phyloP scores from a whole-genome alignment of 2,113 vertebrate genomes.

The Myotis yumanensis region DNA sequence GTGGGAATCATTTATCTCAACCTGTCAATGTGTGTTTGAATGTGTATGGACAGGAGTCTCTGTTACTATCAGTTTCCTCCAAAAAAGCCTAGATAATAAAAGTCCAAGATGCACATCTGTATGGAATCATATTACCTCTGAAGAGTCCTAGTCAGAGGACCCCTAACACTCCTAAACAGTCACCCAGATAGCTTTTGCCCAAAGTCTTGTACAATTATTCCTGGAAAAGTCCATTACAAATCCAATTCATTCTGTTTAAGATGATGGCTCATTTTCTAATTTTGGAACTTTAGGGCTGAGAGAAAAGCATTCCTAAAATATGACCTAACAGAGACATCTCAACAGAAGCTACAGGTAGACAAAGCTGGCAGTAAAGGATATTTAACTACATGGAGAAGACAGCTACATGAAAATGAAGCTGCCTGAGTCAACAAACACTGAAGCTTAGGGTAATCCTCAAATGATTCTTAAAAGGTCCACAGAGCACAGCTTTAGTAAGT shows the following conservation, averaged over 20 bases:
- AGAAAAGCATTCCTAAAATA: conserved; percentile 20
- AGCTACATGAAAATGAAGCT: background rate
- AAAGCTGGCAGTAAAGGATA: background rate
- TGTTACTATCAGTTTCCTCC: background rate
- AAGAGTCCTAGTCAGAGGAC: background rate
- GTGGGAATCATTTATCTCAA: background rate
- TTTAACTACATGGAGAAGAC: background rate
- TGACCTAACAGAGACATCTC: background rate
- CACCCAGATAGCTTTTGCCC: background rate
- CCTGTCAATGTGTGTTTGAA: background rate
- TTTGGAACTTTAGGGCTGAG: background rate
- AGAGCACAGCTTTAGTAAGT: background rate
- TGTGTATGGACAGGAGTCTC: background rate
- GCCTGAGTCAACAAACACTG: background rate
- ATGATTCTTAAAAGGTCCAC: background rate
- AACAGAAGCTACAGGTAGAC: background rate
- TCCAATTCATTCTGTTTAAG: background rate
- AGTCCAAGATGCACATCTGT: background rate
- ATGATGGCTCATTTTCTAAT: background rate
- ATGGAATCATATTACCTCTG: background rate
- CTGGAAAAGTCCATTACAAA: background rate
- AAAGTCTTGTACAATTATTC: background rate
- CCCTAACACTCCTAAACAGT: background rate
- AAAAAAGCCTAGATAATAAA: background rate
- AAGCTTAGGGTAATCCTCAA: background rate